Evolutionary conservation across 2,888 invertebrate species (phyloP), one percentile per base, ranked within the genome.

Genomic region (Euzetes globulus): DNA sequence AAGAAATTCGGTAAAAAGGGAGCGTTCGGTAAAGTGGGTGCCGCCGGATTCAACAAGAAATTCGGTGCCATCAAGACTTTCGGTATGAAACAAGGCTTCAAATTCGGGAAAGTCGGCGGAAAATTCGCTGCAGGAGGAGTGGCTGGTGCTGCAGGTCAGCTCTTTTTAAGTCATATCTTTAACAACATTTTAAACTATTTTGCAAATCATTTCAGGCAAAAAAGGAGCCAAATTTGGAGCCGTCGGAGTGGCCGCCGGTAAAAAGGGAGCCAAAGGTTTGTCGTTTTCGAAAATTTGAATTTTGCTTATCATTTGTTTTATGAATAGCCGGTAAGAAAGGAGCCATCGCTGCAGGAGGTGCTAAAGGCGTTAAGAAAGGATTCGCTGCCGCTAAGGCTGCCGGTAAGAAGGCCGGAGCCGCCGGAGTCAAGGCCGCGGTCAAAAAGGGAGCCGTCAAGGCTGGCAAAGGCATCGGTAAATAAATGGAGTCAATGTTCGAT

Each of bases 51-150:
- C 33, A 73, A 73, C n/a, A 73, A 73, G 19, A 68, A 63, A 27
- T 45, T 73, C 33, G 73, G 73, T 50, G 27, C 52, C 2, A 50
- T 73, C 19, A 68, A 63, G 17, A 73, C 41, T 5, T 73, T 73
- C 19, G 73, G 73, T 27, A 6, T 68, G 65, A 65, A 47, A 33
- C 73, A 73, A 27, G 73, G 73, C 15, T 73, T 73, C 68, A 73
- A 73, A 65, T 73, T 65, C 63, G 73, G 73, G 19, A 73, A 73
- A 65, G n/a, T 65, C 17, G 73, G 60, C 47, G 73, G 47, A 15
- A 45, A 73, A 47, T 63, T 63, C 45, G 73, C 73, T 33, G 65
- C 63, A 0, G 73, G 73, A 47, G 73, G 73, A 11, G 68, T 63
- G 27, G 73, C 63, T 27, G 73, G 75, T 17, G 58, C 72, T 71